Evolutionary conservation across 2,113 vertebrate species (phyloP), one percentile per base, ranked within the genome.

Genomic region (Ancistrus triradiatus): DNA sequence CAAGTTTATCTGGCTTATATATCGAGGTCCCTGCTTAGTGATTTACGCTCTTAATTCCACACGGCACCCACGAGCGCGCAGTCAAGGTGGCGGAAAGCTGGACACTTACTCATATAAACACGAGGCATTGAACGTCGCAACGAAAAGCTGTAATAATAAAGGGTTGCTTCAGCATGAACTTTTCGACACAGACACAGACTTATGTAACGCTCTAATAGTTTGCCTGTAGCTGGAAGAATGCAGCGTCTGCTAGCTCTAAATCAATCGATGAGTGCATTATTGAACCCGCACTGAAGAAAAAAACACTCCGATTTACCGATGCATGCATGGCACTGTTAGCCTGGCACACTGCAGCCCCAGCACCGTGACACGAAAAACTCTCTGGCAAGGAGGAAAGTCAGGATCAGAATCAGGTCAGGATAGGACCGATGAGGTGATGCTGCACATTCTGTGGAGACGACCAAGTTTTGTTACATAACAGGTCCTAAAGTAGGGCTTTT

Each of bases 191-290:
- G 7, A 35, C 11, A 11, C 24, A 7, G 44, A 27, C 43, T 58
- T 33, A 40, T 66, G 57, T 66, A 66, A 58, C 2, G 21, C 40
- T 48, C 43, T 28, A 56, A 57, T 58, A 48, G 44, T 10, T 66
- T 10, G 46, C 31, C 40, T 57, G 50, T 65, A 57, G 28, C 31
- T 48, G 43, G n/a, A 38, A 38, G 33, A 57, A 49, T 43, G 18
- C 22, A 43, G 37, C 17, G 25, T 53, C 5, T 55, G 50, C 19
- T 31, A 64, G 28, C 59, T 33, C 21, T 49, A 35, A 57, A 59
- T 42, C 48, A 44, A 64, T 65, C 50, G 3, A 14, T 4, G 3
- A 17, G 10, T 19, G 22, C 14, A 7, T 60, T 52, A 55, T 49
- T 53, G 50, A 59, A 66, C 51, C 57, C 27, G 43, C n/a, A 46